Evolutionary conservation across 2,113 vertebrate genomes (phyloP).

Genomic region (Synodontis membranacea): DNA sequence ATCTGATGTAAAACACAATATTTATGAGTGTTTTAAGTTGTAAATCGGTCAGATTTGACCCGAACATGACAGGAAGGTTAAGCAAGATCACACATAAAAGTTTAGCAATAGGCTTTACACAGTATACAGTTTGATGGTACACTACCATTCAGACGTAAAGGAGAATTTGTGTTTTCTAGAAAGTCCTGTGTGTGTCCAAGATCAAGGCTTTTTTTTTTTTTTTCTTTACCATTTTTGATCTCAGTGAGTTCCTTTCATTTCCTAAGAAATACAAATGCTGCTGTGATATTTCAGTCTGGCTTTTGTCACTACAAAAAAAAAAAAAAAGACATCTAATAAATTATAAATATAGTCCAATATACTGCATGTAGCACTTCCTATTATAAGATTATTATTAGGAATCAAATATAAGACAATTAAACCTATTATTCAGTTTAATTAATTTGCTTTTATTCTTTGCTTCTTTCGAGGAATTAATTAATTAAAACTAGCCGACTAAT

Average conservation of each 20-base stretch:
- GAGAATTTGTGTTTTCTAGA: background rate
- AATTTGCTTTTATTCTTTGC: too few relatives aligned
- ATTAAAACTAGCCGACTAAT: background rate
- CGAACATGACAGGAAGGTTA: too few relatives aligned
- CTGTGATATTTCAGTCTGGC: background rate
- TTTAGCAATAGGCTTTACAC: background rate
- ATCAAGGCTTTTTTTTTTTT: background rate
- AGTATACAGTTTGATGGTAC: background rate
- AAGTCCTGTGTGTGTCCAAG: background rate
- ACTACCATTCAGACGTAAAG: background rate
- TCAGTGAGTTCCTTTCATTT: background rate
- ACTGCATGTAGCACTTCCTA: background rate
- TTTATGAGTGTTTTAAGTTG: too few relatives aligned
- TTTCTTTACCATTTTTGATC: background rate
- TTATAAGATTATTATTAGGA: background rate
- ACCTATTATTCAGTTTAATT: background rate
- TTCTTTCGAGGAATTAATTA: background rate
- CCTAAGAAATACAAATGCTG: background rate
- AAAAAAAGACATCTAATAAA: background rate
- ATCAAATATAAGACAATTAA: background rate
- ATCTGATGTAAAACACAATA: too few relatives aligned
- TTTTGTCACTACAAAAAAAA: too few relatives aligned
- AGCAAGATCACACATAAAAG: background rate
- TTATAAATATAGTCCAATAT: background rate
- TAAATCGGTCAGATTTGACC: too few relatives aligned